These are phyloP conservation scores for Lutjanus erythropterus DNA, from an alignment of 2,113 vertebrate species.

Conservation along the genomic window DNA sequence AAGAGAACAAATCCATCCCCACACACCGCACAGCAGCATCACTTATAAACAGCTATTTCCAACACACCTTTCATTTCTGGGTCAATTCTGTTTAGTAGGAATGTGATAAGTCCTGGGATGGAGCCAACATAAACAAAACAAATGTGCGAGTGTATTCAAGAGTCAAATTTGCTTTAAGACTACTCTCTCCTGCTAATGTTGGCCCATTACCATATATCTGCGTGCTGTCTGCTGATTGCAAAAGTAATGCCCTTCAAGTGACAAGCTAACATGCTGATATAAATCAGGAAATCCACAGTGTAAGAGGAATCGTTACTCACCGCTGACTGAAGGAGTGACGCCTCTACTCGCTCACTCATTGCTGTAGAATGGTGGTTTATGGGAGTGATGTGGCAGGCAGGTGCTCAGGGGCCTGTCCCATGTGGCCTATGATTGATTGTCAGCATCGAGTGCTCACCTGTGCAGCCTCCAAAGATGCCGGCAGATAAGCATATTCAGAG, in stretches of 20 bases:
- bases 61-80: neutral
- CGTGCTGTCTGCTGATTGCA: constrained; percentile 30
- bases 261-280: constrained; percentile 41
- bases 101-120: neutral
- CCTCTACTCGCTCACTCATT: constrained; percentile 5
- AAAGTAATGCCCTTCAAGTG: constrained; percentile 44
- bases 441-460: constrained; percentile 54
- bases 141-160: neutral
- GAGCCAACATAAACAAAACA: constrained; percentile 8
- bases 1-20: neutral
- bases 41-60: neutral
- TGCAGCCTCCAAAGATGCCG: constrained; percentile 46
- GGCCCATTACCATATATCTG: constrained; percentile 45
- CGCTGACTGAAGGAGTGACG: neutral
- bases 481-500: constrained; percentile 58
- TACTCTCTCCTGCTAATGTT: constrained; percentile 16
- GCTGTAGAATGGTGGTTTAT: constrained; percentile 12
- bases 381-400: constrained; percentile 27
- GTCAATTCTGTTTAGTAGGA: neutral
- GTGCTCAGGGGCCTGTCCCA: constrained; percentile 37
- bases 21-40: neutral
- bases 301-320: constrained; percentile 37
- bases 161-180: constrained; percentile 32
- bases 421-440: constrained; percentile 66
- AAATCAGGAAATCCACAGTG: constrained; percentile 42